Evolutionary conservation across 2,888 invertebrate genomes (phyloP).

Genomic region (Chromoteleia sp.): DNA sequence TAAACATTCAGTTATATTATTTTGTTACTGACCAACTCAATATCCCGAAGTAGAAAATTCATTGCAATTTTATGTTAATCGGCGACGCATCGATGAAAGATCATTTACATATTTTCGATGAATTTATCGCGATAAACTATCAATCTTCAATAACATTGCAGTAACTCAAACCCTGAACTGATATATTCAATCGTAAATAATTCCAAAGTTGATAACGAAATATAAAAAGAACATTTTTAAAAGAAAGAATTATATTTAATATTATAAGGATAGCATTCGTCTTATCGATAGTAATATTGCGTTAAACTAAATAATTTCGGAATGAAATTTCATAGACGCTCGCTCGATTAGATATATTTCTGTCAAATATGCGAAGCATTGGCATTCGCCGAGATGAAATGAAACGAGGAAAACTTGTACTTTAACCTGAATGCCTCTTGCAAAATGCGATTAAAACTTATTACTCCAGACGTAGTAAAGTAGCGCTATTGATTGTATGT

Average conservation of each 20-base stretch:
- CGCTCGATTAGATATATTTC: constrained; percentile 24
- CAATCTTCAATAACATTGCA: constrained; percentile 13
- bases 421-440: not conserved
- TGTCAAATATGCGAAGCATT: constrained; percentile 30
- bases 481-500: constrained; percentile 28
- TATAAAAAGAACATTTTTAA: no score
- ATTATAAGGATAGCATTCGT: no score
- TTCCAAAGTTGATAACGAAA: no score
- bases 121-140: constrained; percentile 24
- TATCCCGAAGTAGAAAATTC: constrained; percentile 4
- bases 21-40: constrained; percentile 49
- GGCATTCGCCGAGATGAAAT: constrained; percentile 21
- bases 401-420: constrained; percentile 22
- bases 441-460: constrained; percentile 37
- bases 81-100: not conserved
- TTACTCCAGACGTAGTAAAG: constrained; percentile 23
- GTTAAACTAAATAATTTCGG: constrained; percentile 29
- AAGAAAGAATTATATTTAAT: no score
- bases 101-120: constrained; percentile 53
- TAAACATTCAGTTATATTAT: not conserved
- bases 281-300: constrained; percentile 16
- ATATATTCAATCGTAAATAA: no score
- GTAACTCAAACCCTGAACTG: constrained; percentile 16
- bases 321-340: constrained; percentile 8
- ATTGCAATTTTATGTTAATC: constrained; percentile 42